These are phyloP conservation scores for Bubalus kerabau DNA, from an alignment of 2,113 vertebrate genomes.

Conservation along the genomic window DNA sequence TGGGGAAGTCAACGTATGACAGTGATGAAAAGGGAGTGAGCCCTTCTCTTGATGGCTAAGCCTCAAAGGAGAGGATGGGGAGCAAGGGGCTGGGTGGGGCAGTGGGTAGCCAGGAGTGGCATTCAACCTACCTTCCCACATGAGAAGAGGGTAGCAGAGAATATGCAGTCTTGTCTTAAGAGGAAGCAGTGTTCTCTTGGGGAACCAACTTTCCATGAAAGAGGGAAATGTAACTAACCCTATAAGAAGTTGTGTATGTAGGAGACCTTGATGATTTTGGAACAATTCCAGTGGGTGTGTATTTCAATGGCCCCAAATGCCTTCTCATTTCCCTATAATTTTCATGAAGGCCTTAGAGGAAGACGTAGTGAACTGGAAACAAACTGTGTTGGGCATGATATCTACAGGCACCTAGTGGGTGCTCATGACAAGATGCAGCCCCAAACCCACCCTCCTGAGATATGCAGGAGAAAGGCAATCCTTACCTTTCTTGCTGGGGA, in stretches of 20 bases:
- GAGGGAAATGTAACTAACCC: neutral
- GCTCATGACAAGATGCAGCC: neutral
- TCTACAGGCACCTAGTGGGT: neutral
- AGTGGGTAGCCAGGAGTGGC: neutral
- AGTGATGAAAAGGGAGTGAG: too few relatives aligned
- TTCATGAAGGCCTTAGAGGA: neutral
- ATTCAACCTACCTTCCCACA: neutral
- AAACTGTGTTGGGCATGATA: neutral
- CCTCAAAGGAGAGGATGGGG: neutral
- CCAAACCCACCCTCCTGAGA: neutral
- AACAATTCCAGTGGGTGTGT: neutral
- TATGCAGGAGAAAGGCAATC: neutral
- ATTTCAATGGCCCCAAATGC: neutral
- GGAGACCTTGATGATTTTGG: neutral
- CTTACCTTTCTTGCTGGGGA: conserved; percentile 34
- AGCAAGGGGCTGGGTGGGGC: neutral
- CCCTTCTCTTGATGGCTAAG: neutral
- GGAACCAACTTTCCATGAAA: neutral
- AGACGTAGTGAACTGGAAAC: neutral
- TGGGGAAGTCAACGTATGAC: neutral
- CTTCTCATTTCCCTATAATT: neutral
- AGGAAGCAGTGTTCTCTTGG: neutral
- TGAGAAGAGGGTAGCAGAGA: neutral
- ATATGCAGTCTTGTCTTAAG: neutral
- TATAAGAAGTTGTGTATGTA: neutral